Conservation (phyloP, 2,113 vertebrate species). For the Cranoglanis bouderius region DNA sequence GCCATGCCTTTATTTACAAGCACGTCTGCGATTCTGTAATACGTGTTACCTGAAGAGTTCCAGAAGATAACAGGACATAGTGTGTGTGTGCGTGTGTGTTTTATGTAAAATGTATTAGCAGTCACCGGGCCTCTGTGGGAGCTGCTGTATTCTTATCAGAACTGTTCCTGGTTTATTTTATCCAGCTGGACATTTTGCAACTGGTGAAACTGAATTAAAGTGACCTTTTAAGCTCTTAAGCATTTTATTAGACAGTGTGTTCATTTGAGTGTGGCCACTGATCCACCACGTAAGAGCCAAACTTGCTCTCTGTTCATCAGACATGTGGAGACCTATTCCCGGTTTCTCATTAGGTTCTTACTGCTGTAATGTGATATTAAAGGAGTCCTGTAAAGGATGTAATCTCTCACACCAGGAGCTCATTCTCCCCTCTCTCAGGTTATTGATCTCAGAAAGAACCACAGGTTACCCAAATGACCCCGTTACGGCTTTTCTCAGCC, state of each 20-base stretch:
- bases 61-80: not conserved
- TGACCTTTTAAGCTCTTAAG: not conserved
- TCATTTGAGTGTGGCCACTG: not conserved
- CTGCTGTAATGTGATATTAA: not conserved
- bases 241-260: no score
- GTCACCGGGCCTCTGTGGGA: not conserved
- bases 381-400: conserved; percentile 20
- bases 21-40: not conserved
- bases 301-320: conserved; percentile 5
- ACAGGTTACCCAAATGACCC: not conserved
- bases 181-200: not conserved
- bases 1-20: not conserved
- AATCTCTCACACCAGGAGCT: conserved; percentile 24
- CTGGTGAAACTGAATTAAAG: not conserved
- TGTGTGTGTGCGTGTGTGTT: not conserved
- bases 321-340: conserved; percentile 1
- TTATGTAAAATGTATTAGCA: not conserved
- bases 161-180: not conserved
- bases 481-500: not conserved
- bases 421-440: not conserved
- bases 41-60: not conserved
- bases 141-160: no score
- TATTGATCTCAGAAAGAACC: conserved; percentile 14
- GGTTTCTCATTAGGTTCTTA: conserved; percentile 11
- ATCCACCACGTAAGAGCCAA: not conserved